Percentiles rank a stretch among this genome's conserved stretches.
Conservation (phyloP, 2,113 vertebrate genomes). For the Bufo bufo region DNA sequence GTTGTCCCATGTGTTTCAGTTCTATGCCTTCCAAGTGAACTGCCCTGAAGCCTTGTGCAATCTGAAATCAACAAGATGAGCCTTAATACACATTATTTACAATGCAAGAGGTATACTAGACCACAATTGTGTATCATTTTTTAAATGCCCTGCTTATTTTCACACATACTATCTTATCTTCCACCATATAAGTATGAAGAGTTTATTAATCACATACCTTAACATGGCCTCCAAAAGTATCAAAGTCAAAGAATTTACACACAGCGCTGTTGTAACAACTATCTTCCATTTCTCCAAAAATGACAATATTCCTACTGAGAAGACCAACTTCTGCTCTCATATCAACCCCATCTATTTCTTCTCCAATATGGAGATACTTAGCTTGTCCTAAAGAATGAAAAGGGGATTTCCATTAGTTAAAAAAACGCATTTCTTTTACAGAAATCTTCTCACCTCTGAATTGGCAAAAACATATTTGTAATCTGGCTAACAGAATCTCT, state of each 20-base stretch:
- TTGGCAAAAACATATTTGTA: slow-evolving; percentile 10
- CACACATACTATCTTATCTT: background rate
- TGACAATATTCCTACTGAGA: slow-evolving; percentile 83
- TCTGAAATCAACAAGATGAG: slow-evolving; percentile 68
- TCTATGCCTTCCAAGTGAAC: slow-evolving; percentile 88
- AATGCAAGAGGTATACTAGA: background rate
- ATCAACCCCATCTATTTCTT: slow-evolving; percentile 87
- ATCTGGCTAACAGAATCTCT: background rate
- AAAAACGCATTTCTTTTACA: background rate
- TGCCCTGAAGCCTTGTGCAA: slow-evolving; percentile 83
- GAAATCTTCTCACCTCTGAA: background rate
- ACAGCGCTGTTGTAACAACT: slow-evolving; percentile 81
- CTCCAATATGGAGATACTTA: slow-evolving; percentile 82
- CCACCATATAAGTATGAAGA: background rate
- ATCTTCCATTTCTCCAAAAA: slow-evolving; percentile 85
- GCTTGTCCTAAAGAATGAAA: slow-evolving; percentile 79
- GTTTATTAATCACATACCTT: slow-evolving; percentile 77
- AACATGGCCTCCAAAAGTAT: slow-evolving; percentile 94
- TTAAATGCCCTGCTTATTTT: background rate
- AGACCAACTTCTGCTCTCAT: slow-evolving; percentile 95
- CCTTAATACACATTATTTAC: background rate
- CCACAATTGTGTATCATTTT: background rate
- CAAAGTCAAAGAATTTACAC: slow-evolving; percentile 92
- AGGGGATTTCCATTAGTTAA: slow-evolving; percentile 40
- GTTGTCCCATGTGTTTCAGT: slow-evolving; percentile 93